Conservation (phyloP, 2,888 invertebrate genomes). For the Apodemia hepburni region DNA sequence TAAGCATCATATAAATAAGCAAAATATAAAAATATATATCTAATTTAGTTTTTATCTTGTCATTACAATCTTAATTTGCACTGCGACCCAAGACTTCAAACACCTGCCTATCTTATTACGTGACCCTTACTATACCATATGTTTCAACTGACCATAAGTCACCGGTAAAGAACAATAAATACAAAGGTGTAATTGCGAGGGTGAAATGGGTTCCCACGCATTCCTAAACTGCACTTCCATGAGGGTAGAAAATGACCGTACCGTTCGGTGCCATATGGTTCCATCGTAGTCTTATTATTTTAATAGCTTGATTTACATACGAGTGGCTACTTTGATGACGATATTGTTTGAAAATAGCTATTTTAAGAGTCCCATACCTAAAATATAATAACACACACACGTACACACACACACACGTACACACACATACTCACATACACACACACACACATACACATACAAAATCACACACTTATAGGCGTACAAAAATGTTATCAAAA, state of each 20-base stretch:
- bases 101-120: constrained; percentile 34
- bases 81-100: constrained; percentile 8
- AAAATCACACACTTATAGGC: too few relatives aligned
- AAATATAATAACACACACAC: too few relatives aligned
- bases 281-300: constrained; percentile 41
- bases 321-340: constrained; percentile 6
- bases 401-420: too few relatives aligned
- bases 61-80: constrained; percentile 6
- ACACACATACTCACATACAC: too few relatives aligned
- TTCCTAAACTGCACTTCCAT: constrained; percentile 50
- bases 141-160: constrained; percentile 69
- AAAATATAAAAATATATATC: neutral
- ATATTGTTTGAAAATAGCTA: neutral
- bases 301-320: constrained; percentile 4
- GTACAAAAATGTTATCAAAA: too few relatives aligned
- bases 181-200: constrained; percentile 52
- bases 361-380: too few relatives aligned
- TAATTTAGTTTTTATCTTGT: constrained; percentile 5
- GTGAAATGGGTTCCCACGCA: constrained; percentile 67
- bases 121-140: constrained; percentile 49
- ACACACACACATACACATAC: too few relatives aligned
- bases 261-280: constrained; percentile 49
- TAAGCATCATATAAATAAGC: too few relatives aligned
- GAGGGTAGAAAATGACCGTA: constrained; percentile 37
- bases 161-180: constrained; percentile 57